Evolutionary conservation across 1,140 invertebrate genomes (phyloP), one percentile per base, ranked within the genome.

Genomic region (Aphelenchoides fujianensis): DNA sequence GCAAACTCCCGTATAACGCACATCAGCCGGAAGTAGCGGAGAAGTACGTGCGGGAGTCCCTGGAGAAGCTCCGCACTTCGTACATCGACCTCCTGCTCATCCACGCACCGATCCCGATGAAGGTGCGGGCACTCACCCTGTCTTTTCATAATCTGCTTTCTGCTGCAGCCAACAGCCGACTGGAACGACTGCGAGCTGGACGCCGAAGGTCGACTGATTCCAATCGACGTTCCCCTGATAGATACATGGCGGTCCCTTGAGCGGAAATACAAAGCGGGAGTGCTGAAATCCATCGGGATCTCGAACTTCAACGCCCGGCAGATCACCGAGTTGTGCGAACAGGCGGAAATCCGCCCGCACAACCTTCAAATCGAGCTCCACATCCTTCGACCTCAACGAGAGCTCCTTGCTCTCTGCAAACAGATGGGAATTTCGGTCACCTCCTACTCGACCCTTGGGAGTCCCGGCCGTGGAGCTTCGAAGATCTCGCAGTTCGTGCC

Each of bases 81-180:
- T 94, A 94, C 81, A 84, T 94, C 1, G 92, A 94, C 81, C 86
- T 94, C 68, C 94, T 92, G 83, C 85, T 94, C 5, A 88, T 94
- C 66, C 92, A 94, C 74, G 89, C 89, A 31, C 59, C 71, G 27
- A 37, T 64, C 16, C 73, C 71, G 12, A 19, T 28, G 19, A 27
- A 27, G 23, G 23, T 62, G n/a, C n/a, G n/a, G n/a, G n/a, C n/a
- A n/a, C n/a, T n/a, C n/a, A n/a, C n/a, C n/a, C n/a, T n/a, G n/a
- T n/a, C n/a, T n/a, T n/a, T n/a, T n/a, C n/a, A n/a, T n/a, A n/a
- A n/a, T n/a, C n/a, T n/a, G n/a, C n/a, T n/a, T n/a, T n/a, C n/a
- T n/a, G n/a, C n/a, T 72, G 37, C 12, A 72, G 71, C 12, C 48
- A 16, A 66, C 37, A 1, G 71, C 36, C 16, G 73, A 72, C 30